A percentile compares a stretch with the other conserved stretches of the same genome.
Conservation (phyloP, 2,113 vertebrate genomes). For the Albula glossodonta region DNA sequence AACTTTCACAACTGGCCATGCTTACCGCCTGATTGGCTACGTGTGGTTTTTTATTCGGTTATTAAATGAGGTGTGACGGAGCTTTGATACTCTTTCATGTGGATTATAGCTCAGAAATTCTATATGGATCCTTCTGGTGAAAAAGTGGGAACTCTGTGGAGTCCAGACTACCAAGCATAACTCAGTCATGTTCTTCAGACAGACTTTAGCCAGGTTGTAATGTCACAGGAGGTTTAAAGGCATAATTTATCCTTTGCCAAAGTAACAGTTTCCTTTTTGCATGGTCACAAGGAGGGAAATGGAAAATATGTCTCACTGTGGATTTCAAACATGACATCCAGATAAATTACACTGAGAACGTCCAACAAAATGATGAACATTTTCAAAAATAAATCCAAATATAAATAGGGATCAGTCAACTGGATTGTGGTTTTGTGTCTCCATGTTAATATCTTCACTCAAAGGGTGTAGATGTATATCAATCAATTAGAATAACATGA, state of each 20-base stretch:
- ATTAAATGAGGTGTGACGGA: neutral
- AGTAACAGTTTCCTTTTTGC: slow-evolving; percentile 23
- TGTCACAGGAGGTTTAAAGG: slow-evolving; percentile 22
- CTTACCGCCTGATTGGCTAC: neutral
- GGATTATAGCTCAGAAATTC: neutral
- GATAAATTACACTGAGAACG: slow-evolving; percentile 17
- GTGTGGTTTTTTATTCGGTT: too few species aligned
- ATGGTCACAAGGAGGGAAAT: slow-evolving; percentile 11
- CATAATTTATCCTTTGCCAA: slow-evolving; percentile 20
- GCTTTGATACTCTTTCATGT: slow-evolving; percentile 5
- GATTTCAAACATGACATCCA: slow-evolving; percentile 5
- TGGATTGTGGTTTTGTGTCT: neutral
- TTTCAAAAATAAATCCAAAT: slow-evolving; percentile 19
- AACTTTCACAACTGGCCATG: neutral
- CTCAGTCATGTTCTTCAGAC: neutral
- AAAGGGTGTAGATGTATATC: neutral
- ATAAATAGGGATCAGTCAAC: slow-evolving; percentile 16
- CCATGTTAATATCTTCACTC: neutral
- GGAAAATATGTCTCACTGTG: slow-evolving; percentile 18
- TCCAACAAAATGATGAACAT: slow-evolving; percentile 14
- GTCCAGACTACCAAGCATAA: slow-evolving; percentile 4
- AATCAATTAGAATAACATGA: slow-evolving; percentile 5
- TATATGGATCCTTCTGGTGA: neutral
- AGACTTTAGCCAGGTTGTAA: slow-evolving; percentile 27
- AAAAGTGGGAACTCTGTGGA: neutral